Base-by-base conservation (phyloP, 1,140 invertebrate genomes). In the Heliconius eleuchia region DNA sequence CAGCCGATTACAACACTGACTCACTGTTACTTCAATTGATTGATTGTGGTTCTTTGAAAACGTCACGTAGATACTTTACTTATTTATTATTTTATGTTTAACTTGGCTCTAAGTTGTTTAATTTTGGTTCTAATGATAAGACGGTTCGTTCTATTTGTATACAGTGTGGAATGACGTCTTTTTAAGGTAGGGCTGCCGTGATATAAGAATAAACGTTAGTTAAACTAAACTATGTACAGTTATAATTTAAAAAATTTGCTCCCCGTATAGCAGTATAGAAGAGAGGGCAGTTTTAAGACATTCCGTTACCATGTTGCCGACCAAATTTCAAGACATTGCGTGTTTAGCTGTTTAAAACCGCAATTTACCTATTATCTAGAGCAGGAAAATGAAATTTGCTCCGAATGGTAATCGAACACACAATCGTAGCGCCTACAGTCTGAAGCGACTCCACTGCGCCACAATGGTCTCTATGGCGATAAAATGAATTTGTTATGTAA, bases 1-100 rank as follows among this genome's bases (percentile, higher is more conserved):
- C 60, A 66, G 27, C 5, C 60, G 60, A 66, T 66, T 66, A 16
- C 60, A n/a, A 66, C 60, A 66, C 4, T 66, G 60, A 66, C 60
- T 66, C 60, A 80, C 46, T 77, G 82, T 81, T 75, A 82, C 77
- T 71, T 50, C 52, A 79, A 71, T 55, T 77, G 81, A 84, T 81
- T 85, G 81, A 84, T 81, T 81, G 79, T 66, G 52, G 70, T 83
- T 83, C 52, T 71, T 76, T 81, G 76, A 76, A 83, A 79, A 81
- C 57, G 77, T 60, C 83, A 85, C 82, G 82, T 37, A 5, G 34
- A 4, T 84, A 83, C 77, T 76, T 18, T 27, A 66, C 60, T 66
- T 66, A 66, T 30, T 66, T 66, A 66, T 16, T 66, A 66, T 23
- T 66, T 66, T 60, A 60, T 30, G 13, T 27, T 66, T 6, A 5